A percentile compares a stretch with the other conserved stretches of the same genome.
phyloP scores from a whole-genome alignment of 2,113 vertebrate species.

The Sarotherodon lohbergeri region DNA sequence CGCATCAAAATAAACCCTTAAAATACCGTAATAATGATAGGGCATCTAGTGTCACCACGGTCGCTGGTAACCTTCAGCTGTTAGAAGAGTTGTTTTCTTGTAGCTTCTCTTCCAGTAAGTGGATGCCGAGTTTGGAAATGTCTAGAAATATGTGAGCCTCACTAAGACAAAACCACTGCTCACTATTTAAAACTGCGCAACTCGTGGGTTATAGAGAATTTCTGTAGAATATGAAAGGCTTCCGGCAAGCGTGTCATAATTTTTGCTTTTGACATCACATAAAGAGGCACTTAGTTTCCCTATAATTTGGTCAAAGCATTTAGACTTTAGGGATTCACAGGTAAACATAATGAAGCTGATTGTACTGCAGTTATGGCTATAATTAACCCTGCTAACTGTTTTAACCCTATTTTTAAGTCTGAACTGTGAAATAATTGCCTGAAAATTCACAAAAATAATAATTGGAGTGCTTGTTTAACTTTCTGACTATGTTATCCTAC shows the following conservation, averaged over 20 bases:
- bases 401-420: background rate
- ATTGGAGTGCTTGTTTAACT: background rate
- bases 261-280: background rate
- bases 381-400: background rate
- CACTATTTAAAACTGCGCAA: background rate
- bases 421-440: background rate
- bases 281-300: background rate
- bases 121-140: background rate
- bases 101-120: background rate
- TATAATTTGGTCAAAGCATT: background rate
- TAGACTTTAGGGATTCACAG: background rate
- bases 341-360: background rate
- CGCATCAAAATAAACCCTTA: background rate
- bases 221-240: background rate
- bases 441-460: background rate
- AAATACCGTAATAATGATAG: background rate
- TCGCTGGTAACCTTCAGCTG: background rate
- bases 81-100: background rate
- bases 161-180: background rate
- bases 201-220: background rate
- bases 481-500: background rate
- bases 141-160: background rate
- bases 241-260: background rate
- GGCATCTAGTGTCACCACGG: background rate
- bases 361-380: background rate